Percentiles rank a stretch among this genome's conserved stretches.
These are phyloP conservation scores for Agraylea sexmaculata DNA, from an alignment of 1,140 invertebrate species.

Conservation along the genomic window DNA sequence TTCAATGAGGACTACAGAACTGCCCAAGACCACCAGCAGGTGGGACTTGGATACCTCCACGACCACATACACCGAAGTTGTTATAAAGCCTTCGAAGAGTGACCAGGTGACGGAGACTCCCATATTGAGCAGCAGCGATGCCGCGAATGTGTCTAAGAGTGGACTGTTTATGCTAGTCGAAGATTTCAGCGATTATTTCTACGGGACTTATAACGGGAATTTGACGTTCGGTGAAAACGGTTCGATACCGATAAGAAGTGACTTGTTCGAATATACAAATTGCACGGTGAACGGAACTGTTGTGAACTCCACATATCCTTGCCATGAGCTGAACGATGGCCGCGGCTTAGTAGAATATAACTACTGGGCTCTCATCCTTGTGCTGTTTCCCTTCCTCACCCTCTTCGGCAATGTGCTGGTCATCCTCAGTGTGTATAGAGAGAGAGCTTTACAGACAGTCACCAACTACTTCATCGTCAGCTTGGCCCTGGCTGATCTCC, in stretches of 20 bases:
- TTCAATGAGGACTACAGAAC: too few relatives aligned
- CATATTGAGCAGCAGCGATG: slow-evolving; percentile 14
- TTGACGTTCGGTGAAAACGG: slow-evolving; percentile 25
- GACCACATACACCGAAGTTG: too few relatives aligned
- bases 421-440: slow-evolving; percentile 83
- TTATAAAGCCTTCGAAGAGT: too few relatives aligned
- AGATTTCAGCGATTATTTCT: slow-evolving; percentile 49
- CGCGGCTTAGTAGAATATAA: slow-evolving; percentile 43
- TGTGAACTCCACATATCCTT: slow-evolving; percentile 20
- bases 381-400: slow-evolving; percentile 86
- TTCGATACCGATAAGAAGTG: slow-evolving; percentile 27
- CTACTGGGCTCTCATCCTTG: slow-evolving; percentile 75
- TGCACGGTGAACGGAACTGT: slow-evolving; percentile 37
- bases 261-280: slow-evolving; percentile 31
- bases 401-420: slow-evolving; percentile 95
- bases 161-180: slow-evolving; percentile 43
- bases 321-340: slow-evolving; percentile 21
- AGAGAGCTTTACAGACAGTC: slow-evolving; percentile 81
- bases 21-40: too few relatives aligned
- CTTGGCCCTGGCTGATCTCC: slow-evolving; percentile 89
- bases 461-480: slow-evolving; percentile 99
- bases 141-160: slow-evolving; percentile 27
- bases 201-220: slow-evolving; percentile 34
- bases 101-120: too few relatives aligned
- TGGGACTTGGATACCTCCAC: too few relatives aligned